phyloP scores from a whole-genome alignment of 2,113 vertebrate species.

The Ammodytes dubius region DNA sequence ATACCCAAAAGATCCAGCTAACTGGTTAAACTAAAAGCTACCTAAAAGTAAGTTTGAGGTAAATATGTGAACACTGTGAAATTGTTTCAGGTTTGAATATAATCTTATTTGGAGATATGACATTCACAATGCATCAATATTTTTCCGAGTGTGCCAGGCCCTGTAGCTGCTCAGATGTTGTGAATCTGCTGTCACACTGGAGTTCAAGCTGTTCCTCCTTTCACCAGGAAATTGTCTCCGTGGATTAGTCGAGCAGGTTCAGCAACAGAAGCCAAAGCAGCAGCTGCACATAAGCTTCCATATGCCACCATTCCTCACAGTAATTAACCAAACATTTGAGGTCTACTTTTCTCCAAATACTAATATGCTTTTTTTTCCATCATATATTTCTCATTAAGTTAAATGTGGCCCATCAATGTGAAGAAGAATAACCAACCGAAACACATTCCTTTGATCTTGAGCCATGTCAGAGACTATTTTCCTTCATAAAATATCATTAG shows the following conservation, averaged over 20 bases:
- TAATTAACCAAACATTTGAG: slow-evolving; percentile 23
- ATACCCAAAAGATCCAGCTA: not conserved
- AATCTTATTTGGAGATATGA: not conserved
- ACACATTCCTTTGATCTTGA: not conserved
- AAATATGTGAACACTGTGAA: not conserved
- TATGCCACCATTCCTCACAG: slow-evolving; percentile 20
- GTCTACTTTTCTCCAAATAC: slow-evolving; percentile 10
- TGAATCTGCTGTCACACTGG: slow-evolving; percentile 12
- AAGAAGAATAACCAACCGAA: slow-evolving; percentile 17
- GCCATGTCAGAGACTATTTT: slow-evolving; percentile 1
- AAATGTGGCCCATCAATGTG: not conserved
- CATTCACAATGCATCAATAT: not conserved
- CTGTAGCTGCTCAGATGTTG: slow-evolving; percentile 13
- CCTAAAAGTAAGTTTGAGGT: not conserved
- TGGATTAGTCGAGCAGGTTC: slow-evolving; percentile 18
- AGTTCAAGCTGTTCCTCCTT: slow-evolving; percentile 38
- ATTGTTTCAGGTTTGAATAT: not conserved
- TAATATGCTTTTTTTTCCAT: not conserved
- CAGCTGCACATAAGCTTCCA: slow-evolving; percentile 52
- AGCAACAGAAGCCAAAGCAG: slow-evolving; percentile 42
- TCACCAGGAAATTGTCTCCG: slow-evolving; percentile 22
- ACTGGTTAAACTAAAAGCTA: not conserved
- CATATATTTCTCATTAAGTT: not conserved
- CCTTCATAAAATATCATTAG: not conserved
- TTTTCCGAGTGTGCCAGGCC: not conserved